phyloP scores from a whole-genome alignment of 1,140 invertebrate genomes.

The Diuraphis noxia region DNA sequence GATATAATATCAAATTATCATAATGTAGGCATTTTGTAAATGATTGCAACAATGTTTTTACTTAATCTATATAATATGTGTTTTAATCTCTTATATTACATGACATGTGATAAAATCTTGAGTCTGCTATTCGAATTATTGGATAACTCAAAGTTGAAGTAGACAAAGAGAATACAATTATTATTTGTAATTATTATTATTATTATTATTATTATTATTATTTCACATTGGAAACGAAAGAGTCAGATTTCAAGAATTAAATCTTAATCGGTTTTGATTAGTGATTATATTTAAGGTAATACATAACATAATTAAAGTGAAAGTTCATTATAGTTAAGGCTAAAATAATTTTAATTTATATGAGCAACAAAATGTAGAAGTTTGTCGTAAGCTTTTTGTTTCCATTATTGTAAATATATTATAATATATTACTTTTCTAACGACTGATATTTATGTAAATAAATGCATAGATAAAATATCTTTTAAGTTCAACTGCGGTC shows the following conservation, averaged over 20 bases:
- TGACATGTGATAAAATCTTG: conserved; percentile 15
- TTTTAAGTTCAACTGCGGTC: not conserved
- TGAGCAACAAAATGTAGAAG: not conserved
- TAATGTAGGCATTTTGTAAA: not conserved
- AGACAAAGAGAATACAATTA: not conserved
- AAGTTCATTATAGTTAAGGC: conserved; percentile 4
- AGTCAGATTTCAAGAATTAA: not conserved
- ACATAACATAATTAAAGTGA: not conserved
- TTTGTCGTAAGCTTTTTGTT: not conserved
- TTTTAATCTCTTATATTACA: conserved; percentile 10
- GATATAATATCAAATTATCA: not conserved
- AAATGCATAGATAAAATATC: conserved; percentile 11
- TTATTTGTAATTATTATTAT: not conserved
- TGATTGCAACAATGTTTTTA: not conserved
- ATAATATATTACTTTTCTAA: conserved; percentile 12
- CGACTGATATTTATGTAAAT: conserved; percentile 27
- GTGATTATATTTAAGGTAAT: not conserved
- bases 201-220: conserved; percentile 21
- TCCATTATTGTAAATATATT: not conserved
- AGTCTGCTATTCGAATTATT: not conserved
- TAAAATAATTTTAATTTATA: conserved; percentile 18
- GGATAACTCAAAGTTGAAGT: not conserved
- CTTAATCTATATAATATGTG: not conserved
- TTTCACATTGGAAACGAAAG: not conserved
- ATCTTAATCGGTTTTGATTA: not conserved